Conservation (phyloP, 2,113 vertebrate species). For the Nasalis larvatus region DNA sequence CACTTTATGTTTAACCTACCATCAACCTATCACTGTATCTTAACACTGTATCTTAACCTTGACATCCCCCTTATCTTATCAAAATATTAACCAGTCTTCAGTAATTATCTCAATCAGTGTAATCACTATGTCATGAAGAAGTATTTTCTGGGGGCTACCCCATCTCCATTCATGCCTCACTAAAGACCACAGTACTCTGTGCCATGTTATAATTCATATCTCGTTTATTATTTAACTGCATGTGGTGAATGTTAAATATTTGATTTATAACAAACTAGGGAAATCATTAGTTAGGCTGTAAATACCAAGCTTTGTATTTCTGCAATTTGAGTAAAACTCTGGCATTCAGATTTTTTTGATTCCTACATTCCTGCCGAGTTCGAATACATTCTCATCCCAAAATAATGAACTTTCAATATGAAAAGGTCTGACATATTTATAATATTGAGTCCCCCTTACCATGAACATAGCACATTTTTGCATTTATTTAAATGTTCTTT, state of each 20-base stretch:
- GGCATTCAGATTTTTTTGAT: neutral
- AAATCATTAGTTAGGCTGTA: neutral
- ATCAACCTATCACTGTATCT: neutral
- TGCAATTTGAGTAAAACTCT: neutral
- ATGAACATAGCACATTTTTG: neutral
- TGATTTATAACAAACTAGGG: neutral
- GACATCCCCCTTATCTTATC: neutral
- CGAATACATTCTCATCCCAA: neutral
- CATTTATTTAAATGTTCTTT: neutral
- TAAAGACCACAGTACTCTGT: neutral
- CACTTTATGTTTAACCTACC: neutral
- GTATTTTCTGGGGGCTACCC: neutral
- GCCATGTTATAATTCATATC: neutral
- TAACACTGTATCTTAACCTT: neutral
- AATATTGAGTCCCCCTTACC: neutral
- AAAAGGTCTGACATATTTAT: neutral
- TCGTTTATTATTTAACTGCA: slow-evolving; percentile 1
- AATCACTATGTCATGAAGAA: neutral
- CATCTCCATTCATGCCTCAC: neutral
- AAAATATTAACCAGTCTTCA: neutral
- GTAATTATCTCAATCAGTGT: neutral
- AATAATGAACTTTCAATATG: neutral
- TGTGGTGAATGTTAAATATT: neutral
- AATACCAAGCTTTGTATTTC: neutral
- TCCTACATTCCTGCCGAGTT: neutral